Conservation (phyloP, 2,888 invertebrate genomes). For the Lasius fuliginosus region DNA sequence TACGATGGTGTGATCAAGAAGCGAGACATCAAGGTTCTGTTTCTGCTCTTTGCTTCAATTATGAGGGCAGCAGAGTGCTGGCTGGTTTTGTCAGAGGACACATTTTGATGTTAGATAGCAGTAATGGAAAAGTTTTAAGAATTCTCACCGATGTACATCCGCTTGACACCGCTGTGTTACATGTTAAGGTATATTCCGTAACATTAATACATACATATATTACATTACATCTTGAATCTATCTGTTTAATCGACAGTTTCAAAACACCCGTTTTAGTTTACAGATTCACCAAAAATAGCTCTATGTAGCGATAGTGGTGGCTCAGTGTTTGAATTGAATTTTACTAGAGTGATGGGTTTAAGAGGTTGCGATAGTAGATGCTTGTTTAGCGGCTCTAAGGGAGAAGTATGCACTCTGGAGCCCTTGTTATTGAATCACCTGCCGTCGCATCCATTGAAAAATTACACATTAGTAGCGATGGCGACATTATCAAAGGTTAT, state of each 20-base stretch:
- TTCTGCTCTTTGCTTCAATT: slow-evolving; percentile 94
- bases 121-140: slow-evolving; percentile 92
- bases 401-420: slow-evolving; percentile 95
- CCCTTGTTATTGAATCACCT: slow-evolving; percentile 89
- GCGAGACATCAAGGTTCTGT: slow-evolving; percentile 92
- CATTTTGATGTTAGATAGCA: slow-evolving; percentile 96
- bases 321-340: slow-evolving; percentile 97
- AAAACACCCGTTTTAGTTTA: slow-evolving; percentile 87
- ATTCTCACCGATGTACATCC: slow-evolving; percentile 94
- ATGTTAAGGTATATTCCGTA: slow-evolving; percentile 87
- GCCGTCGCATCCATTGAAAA: slow-evolving; percentile 90
- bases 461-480: slow-evolving; percentile 94
- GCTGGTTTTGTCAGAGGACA: slow-evolving; percentile 93
- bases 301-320: slow-evolving; percentile 97
- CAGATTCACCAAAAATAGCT: slow-evolving; percentile 91
- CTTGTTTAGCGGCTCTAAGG: slow-evolving; percentile 98
- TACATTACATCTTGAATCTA: background rate
- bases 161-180: slow-evolving; percentile 93
- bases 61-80: slow-evolving; percentile 94
- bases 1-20: slow-evolving; percentile 95
- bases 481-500: slow-evolving; percentile 96
- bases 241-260: slow-evolving; percentile 13
- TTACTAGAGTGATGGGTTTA: slow-evolving; percentile 95
- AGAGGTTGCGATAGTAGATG: slow-evolving; percentile 96
- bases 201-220: background rate